Evolutionary conservation across 2,888 invertebrate species (phyloP), one percentile per base, ranked within the genome.

Genomic region (Timema podura): DNA sequence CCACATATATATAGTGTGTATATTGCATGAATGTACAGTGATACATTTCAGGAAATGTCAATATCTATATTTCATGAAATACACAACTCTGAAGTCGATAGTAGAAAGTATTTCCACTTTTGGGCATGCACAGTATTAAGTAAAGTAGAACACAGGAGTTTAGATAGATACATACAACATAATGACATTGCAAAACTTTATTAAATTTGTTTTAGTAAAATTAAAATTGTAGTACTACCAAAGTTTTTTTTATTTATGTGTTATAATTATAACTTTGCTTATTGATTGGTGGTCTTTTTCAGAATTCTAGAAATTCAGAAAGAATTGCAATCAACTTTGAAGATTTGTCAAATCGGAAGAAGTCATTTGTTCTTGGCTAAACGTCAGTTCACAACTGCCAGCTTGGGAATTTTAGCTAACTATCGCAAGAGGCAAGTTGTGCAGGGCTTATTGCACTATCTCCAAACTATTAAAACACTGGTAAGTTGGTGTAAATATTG

Each of bases 321-420:
- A 71, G 86, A 91, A 75, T 82, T 95, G 5, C 82, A 87, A 65
- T 86, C 87, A 65, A 89, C 92, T 0, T 78, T 95, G 11, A 84
- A 87, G 74, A 88, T 89, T 0, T 95, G 95, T 76, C 85, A 86
- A 71, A 84, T 87, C 73, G 91, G 93, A 10, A 85, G 95, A 66
- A 84, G 85, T 30, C 88, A 92, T 76, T 83, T 97, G 61, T 85
- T 88, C 71, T 84, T 87, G 44, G 93, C 95, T 0, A 91, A 92
- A 75, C 88, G 89, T 75, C 91, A 94, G 78, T 89, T 96, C 72
- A 93, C 93, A 0, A 87, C 91, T 51, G 91, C 93, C 65, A 93
- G 95, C 77, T 86, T 98, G 70, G 91, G 92, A 45, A 93, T 98
- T 73, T 83, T 98, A 65, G 93, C 96, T 0, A 96, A 96, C 80